These are phyloP conservation scores for Phymatocera aterrima DNA, from an alignment of 2,888 invertebrate genomes.

Conservation along the genomic window DNA sequence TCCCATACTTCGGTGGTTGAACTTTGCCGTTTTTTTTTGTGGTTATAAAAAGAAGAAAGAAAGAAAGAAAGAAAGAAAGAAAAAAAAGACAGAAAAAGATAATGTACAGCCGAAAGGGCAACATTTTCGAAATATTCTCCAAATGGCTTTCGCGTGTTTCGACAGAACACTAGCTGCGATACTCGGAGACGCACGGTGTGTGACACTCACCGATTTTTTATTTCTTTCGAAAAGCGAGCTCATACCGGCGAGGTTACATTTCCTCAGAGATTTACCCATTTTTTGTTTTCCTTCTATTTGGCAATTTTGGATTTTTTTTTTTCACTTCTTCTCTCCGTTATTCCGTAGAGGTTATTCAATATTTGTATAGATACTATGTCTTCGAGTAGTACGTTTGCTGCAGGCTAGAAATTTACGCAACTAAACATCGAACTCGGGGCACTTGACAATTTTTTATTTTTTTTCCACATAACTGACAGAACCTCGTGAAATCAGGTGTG, in stretches of 20 bases:
- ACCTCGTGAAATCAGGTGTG: background rate
- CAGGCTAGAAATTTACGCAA: conserved; percentile 32
- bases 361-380: background rate
- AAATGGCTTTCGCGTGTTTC: background rate
- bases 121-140: background rate
- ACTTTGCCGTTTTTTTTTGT: background rate
- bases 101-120: background rate
- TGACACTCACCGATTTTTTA: conserved; percentile 59
- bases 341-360: background rate
- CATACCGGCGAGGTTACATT: conserved; percentile 52
- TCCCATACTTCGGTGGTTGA: conserved; percentile 49
- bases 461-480: background rate
- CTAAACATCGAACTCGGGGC: too few species aligned
- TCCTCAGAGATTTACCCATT: conserved; percentile 53
- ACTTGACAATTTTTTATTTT: conserved; percentile 25
- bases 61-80: too few species aligned
- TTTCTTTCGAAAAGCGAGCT: conserved; percentile 53
- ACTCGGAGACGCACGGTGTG: background rate
- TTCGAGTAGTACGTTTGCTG: conserved; percentile 27
- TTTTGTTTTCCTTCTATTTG: too few species aligned
- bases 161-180: conserved; percentile 20
- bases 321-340: too few species aligned
- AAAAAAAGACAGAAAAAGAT: too few species aligned
- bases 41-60: too few species aligned
- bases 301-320: background rate